Conservation (phyloP, 2,888 invertebrate species). For the Conops quadrifasciatus region DNA sequence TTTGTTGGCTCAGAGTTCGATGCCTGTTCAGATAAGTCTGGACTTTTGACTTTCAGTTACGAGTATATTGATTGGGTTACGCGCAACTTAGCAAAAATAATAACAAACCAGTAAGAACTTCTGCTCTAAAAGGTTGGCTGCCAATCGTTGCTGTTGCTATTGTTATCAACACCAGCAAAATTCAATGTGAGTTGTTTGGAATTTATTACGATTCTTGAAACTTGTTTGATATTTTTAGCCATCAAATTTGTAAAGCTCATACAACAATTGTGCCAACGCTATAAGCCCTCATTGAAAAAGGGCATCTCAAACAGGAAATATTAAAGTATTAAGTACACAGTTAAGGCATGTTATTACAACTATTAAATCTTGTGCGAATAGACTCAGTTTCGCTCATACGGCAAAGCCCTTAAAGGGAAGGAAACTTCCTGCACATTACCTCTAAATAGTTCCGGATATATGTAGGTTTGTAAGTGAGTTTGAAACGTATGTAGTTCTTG, state of each 20-base stretch:
- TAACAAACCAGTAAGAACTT: conserved; percentile 48
- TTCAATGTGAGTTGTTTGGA: conserved; percentile 20
- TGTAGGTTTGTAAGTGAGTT: no score
- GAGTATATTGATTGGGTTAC: conserved; percentile 12
- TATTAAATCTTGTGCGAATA: no score
- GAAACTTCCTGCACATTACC: no score
- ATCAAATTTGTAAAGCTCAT: not conserved
- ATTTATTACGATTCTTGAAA: not conserved
- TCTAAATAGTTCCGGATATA: no score
- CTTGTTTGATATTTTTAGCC: not conserved
- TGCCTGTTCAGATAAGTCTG: conserved; percentile 44
- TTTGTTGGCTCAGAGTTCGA: conserved; percentile 19
- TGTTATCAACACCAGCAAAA: not conserved
- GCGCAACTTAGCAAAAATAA: conserved; percentile 41
- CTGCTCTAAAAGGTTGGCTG: conserved; percentile 48
- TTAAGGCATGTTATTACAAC: no score
- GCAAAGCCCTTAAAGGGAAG: no score
- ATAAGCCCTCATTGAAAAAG: no score
- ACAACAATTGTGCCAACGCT: no score
- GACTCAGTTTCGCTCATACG: no score
- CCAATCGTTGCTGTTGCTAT: conserved; percentile 13
- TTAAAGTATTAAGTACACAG: no score
- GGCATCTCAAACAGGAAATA: no score
- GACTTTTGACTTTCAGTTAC: conserved; percentile 44
- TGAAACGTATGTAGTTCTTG: no score